Evolutionary conservation across 2,113 vertebrate species (phyloP), one percentile per base, ranked within the genome.

Genomic region (Eclectus roratus): DNA sequence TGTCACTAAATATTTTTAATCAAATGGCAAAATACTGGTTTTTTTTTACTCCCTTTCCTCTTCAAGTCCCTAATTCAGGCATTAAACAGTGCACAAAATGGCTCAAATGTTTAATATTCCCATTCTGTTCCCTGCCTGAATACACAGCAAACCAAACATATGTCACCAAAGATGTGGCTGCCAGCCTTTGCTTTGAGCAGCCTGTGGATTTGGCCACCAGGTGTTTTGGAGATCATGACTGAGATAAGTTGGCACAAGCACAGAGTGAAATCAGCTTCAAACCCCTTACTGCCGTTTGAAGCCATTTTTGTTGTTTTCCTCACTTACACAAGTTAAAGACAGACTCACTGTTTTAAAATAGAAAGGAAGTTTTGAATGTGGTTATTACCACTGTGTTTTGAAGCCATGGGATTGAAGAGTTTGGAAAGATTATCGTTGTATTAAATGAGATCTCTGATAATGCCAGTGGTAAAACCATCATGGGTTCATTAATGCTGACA

Each of bases 211-310:
- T 85, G 65, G 55, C 49, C 64, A 28, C 23, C 44, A 60, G 65
- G 12, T 80, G 58, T 47, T 56, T 35, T 60, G 70, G 49, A 89
- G 27, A 53, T 73, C n/a, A 33, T 31, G 23, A 17, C 35, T 53
- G 55, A 80, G 52, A 61, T 39, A 70, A 29, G 7, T 1, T 64
- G 39, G 18, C 76, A 55, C 18, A 37, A 68, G 9, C 29, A 35
- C 2, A 9, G 24, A 25, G 6, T 20, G 53, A 69, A 74, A n/a
- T 64, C 44, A 69, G 28, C 63, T 29, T n/a, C 41, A 33, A 44
- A 31, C 2, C 5, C 10, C 11, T 81, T 3, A 0, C 29, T 63
- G 49, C 9, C 1, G 0, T 50, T 83, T 49, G 24, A 64, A 83
- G 27, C 19, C 13, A 4, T 21, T 44, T 53, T n/a, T 6, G 1